Conservation (phyloP, 2,797 vertebrate genomes). For the Crypturellus tataupa region DNA sequence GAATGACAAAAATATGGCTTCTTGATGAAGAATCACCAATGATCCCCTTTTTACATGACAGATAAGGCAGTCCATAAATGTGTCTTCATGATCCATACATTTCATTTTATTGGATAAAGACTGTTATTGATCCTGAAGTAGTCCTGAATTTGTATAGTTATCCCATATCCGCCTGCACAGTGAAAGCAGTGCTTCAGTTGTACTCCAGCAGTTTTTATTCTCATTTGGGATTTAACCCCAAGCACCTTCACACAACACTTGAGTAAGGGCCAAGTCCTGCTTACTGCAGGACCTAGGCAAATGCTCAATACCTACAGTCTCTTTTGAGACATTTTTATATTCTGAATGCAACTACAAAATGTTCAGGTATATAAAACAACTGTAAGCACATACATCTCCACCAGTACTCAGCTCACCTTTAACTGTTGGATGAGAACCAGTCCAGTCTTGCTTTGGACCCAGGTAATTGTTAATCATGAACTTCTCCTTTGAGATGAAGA, state of each 20-base stretch:
- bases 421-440: background rate
- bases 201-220: constrained; percentile 3
- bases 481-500: background rate
- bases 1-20: background rate
- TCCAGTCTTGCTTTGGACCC: background rate
- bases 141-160: background rate
- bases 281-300: background rate
- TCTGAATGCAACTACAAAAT: background rate
- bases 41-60: background rate
- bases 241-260: constrained; percentile 16
- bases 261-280: background rate
- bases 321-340: background rate
- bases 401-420: background rate
- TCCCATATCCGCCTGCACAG: background rate
- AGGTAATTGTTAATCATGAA: background rate
- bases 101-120: background rate
- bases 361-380: background rate
- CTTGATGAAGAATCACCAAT: background rate
- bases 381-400: background rate
- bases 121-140: background rate
- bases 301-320: background rate
- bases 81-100: background rate
- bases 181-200: constrained; percentile 5
- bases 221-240: background rate
- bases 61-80: background rate